A percentile compares a stretch with the other conserved stretches of the same genome.
Conservation (phyloP, 1,140 invertebrate species). For the Tetragnatha versicolor region DNA sequence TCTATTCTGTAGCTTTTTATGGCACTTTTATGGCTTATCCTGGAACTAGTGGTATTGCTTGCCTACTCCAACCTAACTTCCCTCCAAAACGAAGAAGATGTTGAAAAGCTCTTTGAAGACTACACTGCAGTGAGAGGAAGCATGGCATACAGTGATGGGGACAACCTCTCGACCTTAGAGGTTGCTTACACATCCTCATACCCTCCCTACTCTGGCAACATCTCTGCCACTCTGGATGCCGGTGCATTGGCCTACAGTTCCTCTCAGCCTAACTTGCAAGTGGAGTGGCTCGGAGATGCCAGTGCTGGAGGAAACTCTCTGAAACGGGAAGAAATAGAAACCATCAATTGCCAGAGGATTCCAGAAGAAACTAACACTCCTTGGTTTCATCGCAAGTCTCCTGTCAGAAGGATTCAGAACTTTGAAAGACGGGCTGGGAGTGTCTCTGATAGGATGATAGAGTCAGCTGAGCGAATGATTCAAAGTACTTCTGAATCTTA, state of each 20-base stretch:
- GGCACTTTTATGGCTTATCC: constrained; percentile 25
- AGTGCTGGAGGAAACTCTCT: not conserved
- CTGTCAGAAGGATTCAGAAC: not conserved
- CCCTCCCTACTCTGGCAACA: constrained; percentile 21
- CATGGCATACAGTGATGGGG: constrained; percentile 32
- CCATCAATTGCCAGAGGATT: constrained; percentile 37
- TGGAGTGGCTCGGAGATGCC: constrained; percentile 39
- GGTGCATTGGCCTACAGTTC: not conserved
- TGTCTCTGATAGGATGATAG: constrained; percentile 45
- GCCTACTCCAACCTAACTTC: constrained; percentile 39
- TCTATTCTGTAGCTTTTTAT: constrained; percentile 47
- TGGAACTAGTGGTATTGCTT: constrained; percentile 39
- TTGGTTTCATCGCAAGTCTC: not conserved
- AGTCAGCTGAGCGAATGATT: constrained; percentile 44
- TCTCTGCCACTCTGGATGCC: not conserved
- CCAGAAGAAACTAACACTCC: not conserved
- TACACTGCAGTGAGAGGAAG: constrained; percentile 38
- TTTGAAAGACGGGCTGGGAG: not conserved
- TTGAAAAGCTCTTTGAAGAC: constrained; percentile 34
- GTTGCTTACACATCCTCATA: constrained; percentile 39
- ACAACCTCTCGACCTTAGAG: constrained; percentile 34
- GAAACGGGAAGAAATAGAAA: constrained; percentile 39
- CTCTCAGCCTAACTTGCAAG: constrained; percentile 37
- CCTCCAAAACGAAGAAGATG: constrained; percentile 20
- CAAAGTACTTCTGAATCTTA: constrained; percentile 37